These are phyloP conservation scores for Eurystomus glaucurus DNA, from an alignment of 2,797 vertebrate species.

Conservation along the genomic window DNA sequence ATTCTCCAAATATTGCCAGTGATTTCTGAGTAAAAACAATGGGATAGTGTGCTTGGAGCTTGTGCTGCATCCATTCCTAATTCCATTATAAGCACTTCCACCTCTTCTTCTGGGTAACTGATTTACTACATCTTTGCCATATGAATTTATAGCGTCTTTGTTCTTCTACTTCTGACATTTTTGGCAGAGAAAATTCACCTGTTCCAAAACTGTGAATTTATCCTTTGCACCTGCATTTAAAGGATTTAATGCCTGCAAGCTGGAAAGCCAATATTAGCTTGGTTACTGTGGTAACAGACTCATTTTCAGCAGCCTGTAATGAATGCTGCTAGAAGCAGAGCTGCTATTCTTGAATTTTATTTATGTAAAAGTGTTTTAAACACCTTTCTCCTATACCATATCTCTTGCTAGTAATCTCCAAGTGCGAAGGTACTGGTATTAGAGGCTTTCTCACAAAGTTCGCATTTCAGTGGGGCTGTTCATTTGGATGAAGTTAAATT, in stretches of 20 bases:
- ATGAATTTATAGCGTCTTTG: background rate
- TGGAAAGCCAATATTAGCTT: constrained; percentile 67
- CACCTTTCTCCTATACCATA: background rate
- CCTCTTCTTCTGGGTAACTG: background rate
- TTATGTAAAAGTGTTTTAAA: constrained; percentile 60
- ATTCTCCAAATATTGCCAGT: rapidly evolving
- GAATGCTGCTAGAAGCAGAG: constrained; percentile 44
- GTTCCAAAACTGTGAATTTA: constrained; percentile 9
- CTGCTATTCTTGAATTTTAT: constrained; percentile 69
- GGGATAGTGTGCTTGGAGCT: background rate
- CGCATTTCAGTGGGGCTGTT: background rate
- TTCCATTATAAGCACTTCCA: background rate
- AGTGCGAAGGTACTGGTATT: background rate
- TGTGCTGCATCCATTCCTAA: background rate
- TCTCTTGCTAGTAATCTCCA: constrained; percentile 10
- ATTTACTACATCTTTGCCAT: background rate
- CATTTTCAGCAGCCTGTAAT: constrained; percentile 65
- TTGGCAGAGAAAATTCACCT: background rate
- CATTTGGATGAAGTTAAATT: background rate
- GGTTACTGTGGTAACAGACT: constrained; percentile 75
- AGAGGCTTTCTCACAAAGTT: background rate
- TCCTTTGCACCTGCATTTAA: constrained; percentile 60
- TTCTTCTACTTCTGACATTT: background rate
- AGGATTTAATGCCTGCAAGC: constrained; percentile 35
- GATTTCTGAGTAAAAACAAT: background rate